Evolutionary conservation across 2,888 invertebrate genomes (phyloP).

Genomic region (Crematogaster levior): DNA sequence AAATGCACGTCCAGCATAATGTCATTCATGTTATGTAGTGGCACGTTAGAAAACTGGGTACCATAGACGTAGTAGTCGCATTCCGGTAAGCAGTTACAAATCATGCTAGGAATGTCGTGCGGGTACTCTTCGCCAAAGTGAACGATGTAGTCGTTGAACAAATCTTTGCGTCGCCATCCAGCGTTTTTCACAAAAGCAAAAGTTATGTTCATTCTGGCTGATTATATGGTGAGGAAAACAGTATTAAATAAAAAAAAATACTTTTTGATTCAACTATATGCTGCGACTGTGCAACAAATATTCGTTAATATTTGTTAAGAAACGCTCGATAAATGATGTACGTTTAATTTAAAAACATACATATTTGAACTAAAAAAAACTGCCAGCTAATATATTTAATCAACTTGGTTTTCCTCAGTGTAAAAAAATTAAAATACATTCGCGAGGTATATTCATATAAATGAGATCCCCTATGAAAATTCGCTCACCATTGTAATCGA

Average conservation of each 20-base stretch:
- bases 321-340: too few relatives aligned
- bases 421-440: background rate
- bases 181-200: constrained; percentile 2
- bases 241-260: too few relatives aligned
- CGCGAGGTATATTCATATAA: background rate
- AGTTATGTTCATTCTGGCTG: background rate
- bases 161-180: constrained; percentile 39
- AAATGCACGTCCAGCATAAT: constrained; percentile 85
- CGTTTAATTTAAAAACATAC: too few relatives aligned
- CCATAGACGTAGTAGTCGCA: constrained; percentile 77
- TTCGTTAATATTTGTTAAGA: too few relatives aligned
- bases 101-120: constrained; percentile 69
- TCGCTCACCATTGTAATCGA: constrained; percentile 75
- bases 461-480: background rate
- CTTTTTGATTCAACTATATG: too few relatives aligned
- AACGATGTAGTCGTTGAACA: constrained; percentile 77
- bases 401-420: too few relatives aligned
- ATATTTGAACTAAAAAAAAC: too few relatives aligned
- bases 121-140: constrained; percentile 55
- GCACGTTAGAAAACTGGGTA: constrained; percentile 53
- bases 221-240: too few relatives aligned
- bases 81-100: constrained; percentile 78
- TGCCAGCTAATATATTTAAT: too few relatives aligned
- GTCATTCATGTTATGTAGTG: constrained; percentile 49
- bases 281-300: too few relatives aligned